Conservation (phyloP, 1,140 invertebrate genomes). For the Elymnias hypermnestra region DNA sequence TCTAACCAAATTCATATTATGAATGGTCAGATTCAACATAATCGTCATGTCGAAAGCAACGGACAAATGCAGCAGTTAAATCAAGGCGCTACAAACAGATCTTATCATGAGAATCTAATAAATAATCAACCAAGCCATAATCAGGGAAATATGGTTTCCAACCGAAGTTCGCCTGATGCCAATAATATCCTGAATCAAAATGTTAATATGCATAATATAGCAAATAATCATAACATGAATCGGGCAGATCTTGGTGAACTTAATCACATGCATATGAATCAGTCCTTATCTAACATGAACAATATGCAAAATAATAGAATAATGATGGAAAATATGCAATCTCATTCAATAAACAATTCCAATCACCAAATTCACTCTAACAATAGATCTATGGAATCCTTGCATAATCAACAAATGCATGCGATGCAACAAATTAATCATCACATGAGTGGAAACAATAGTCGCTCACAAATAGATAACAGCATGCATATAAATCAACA, state of each 20-base stretch:
- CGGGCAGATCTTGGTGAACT: conserved; percentile 53
- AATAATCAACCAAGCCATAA: conserved; percentile 46
- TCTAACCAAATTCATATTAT: conserved; percentile 67
- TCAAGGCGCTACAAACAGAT: conserved; percentile 44
- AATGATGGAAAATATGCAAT: conserved; percentile 64
- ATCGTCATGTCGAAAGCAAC: conserved; percentile 44
- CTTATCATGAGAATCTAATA: conserved; percentile 61
- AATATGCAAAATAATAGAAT: conserved; percentile 69
- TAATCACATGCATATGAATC: conserved; percentile 66
- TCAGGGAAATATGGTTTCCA: conserved; percentile 50
- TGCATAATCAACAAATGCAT: conserved; percentile 63
- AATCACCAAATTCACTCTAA: conserved; percentile 56
- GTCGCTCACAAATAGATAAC: conserved; percentile 52
- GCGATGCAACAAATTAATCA: conserved; percentile 64
- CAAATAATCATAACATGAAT: conserved; percentile 50
- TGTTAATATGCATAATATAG: conserved; percentile 57
- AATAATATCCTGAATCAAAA: conserved; percentile 55
- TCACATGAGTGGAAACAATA: conserved; percentile 45
- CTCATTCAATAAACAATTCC: conserved; percentile 51
- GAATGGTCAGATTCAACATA: conserved; percentile 68
- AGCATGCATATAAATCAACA: conserved; percentile 64
- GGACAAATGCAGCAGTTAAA: conserved; percentile 55
- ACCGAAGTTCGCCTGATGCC: conserved; percentile 51
- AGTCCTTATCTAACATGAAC: conserved; percentile 54
- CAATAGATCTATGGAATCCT: conserved; percentile 55